Conservation (phyloP, 1,140 invertebrate genomes). For the Xylocopa sonorina region DNA sequence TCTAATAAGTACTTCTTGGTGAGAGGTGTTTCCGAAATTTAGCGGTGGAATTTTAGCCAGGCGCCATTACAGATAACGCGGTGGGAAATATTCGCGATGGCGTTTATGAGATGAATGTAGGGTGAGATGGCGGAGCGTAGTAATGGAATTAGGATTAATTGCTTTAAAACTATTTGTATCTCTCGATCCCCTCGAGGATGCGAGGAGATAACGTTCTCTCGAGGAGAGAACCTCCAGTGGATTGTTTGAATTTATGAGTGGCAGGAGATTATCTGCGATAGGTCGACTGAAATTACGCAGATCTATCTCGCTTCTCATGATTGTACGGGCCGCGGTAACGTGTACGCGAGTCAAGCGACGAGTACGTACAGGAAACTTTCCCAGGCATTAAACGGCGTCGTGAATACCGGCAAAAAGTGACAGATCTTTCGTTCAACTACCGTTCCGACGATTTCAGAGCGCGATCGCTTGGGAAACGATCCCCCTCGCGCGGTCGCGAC, state of each 20-base stretch:
- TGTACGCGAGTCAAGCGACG: neutral
- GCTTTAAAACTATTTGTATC: neutral
- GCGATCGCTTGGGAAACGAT: conserved; percentile 45
- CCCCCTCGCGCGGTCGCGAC: neutral
- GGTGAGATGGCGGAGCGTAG: too few relatives aligned
- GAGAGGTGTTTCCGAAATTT: neutral
- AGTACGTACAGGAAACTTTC: conserved; percentile 55
- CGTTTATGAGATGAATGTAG: neutral
- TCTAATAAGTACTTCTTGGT: too few relatives aligned
- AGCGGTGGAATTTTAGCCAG: neutral
- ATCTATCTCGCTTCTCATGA: conserved; percentile 35
- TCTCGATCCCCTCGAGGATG: neutral
- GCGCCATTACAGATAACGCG: too few relatives aligned
- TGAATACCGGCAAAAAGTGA: conserved; percentile 32
- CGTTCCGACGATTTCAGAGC: conserved; percentile 26
- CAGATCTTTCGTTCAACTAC: conserved; percentile 37
- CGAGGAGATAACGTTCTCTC: neutral
- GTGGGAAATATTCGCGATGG: too few relatives aligned
- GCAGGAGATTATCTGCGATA: neutral
- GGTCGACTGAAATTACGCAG: neutral
- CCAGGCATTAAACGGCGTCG: conserved; percentile 44
- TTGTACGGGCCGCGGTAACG: conserved; percentile 39
- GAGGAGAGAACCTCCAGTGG: neutral
- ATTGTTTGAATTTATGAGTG: neutral
- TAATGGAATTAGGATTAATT: neutral